A percentile compares a stretch with the other conserved stretches of the same genome.
These are phyloP conservation scores for Noctua janthe DNA, from an alignment of 2,888 invertebrate species.

Conservation along the genomic window DNA sequence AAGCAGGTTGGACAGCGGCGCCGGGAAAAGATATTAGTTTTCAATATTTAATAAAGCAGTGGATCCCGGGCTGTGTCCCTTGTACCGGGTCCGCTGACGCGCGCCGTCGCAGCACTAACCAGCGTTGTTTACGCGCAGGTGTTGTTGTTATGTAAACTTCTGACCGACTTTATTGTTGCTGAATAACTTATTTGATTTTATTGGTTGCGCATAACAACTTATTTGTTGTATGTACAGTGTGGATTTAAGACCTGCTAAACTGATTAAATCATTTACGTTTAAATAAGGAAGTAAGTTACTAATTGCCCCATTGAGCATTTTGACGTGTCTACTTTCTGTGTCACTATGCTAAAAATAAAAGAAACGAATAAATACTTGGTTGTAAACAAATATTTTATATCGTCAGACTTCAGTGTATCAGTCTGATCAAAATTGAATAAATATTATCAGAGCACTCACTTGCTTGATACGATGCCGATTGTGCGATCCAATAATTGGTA, in stretches of 20 bases:
- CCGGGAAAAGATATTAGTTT: constrained; percentile 67
- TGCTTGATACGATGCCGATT: neutral
- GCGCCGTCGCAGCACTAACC: constrained; percentile 64
- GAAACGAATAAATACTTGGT: neutral
- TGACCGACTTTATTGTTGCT: constrained; percentile 26
- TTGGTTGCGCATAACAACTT: neutral
- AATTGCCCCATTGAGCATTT: neutral
- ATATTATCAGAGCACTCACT: constrained; percentile 29
- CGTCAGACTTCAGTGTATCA: neutral
- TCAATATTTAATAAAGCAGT: constrained; percentile 69
- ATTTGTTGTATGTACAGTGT: neutral
- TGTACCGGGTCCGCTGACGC: constrained; percentile 58
- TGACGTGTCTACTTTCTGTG: neutral
- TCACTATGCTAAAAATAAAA: neutral
- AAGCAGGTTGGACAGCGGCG: constrained; percentile 53
- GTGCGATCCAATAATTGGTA: constrained; percentile 12
- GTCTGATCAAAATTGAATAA: constrained; percentile 33
- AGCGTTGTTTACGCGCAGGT: constrained; percentile 56
- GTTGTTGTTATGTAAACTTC: constrained; percentile 41
- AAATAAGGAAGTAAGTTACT: neutral
- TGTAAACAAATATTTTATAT: neutral
- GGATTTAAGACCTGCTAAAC: neutral
- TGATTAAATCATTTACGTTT: neutral
- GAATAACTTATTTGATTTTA: constrained; percentile 6
- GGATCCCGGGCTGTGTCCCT: constrained; percentile 42